A percentile compares a stretch with the other conserved stretches of the same genome.
Conservation (phyloP, 2,797 vertebrate species). For the Myripristis murdjan region DNA sequence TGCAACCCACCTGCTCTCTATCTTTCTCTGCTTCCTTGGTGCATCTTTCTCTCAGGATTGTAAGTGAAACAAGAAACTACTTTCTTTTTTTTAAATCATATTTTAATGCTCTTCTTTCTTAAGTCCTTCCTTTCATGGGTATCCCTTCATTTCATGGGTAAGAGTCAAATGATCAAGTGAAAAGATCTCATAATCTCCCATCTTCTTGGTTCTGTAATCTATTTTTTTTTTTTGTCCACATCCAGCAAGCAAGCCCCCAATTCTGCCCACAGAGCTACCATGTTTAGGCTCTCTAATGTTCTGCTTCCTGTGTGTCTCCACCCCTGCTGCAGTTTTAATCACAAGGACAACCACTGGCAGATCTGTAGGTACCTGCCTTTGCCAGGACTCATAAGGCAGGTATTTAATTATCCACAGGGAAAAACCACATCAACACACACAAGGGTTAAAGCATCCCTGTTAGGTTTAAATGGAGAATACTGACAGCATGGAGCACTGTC, state of each 20-base stretch:
- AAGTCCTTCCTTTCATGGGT: background rate
- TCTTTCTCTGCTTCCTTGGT: too few species aligned
- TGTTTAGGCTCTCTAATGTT: too few species aligned
- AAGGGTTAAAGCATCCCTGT: conserved; percentile 11
- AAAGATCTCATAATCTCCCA: conserved; percentile 61
- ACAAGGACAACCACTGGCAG: conserved; percentile 76
- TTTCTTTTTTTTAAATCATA: background rate
- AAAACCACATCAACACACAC: conserved; percentile 57
- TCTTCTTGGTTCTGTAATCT: conserved; percentile 67
- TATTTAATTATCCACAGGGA: conserved; percentile 75
- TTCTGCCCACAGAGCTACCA: too few species aligned
- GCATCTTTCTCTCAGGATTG: background rate
- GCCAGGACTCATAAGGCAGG: conserved; percentile 72
- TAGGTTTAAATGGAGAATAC: too few species aligned
- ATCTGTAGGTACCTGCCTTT: conserved; percentile 57
- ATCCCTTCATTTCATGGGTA: conserved; percentile 18
- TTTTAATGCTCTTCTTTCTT: background rate
- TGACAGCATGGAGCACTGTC: too few species aligned
- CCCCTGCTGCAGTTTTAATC: conserved; percentile 70
- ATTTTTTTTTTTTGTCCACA: too few species aligned
- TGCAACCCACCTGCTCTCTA: too few species aligned
- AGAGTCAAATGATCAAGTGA: conserved; percentile 46
- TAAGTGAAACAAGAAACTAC: background rate
- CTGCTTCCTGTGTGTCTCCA: too few species aligned
- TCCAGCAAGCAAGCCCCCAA: too few species aligned